Base-by-base conservation (phyloP, 2,113 vertebrate species). In the Poeciliopsis retropinna region DNA sequence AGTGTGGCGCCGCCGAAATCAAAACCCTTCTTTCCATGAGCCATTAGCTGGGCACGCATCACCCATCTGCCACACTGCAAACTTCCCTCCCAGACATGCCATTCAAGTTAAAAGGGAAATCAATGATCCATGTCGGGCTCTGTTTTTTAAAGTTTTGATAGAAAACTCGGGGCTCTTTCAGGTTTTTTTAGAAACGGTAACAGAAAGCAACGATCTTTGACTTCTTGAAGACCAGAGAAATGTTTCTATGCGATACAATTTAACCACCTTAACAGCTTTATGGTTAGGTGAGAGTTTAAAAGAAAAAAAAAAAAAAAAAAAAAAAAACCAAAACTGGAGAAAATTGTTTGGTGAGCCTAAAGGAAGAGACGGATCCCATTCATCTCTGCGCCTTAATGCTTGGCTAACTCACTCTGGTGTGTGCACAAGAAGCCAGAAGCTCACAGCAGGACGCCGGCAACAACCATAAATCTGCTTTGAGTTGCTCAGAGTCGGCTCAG, bases 261-360 rank as follows among this genome's bases (percentile, higher is more conserved):
- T 89, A 93, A 88, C 87, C 94, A 93, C 85, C 83, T 86, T 83
- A 84, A 91, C 51, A 79, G 85, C 87, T 84, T 88, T 75, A 89
- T 85, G 91, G 84, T 87, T 92, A 92, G 91, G 84, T 86, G 80
- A 90, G 85, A 81, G 80, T 64, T 79, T 70, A 82, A 54, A 72
- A 78, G 34, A 34, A 34, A 11, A 9, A 54, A 72, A 78, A 30
- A 30, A n/a, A n/a, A 82, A 54, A 72, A 78, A 9, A 34, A 34
- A 11, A 9, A 54, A 72, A 78, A 30, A 30, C 29, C 3, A 30
- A 81, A 79, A 57, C 7, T 25, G 72, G 85, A 81, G 72, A 67
- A 72, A 77, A 25, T 70, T 72, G 57, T 64, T 75, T 67, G 65
- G 79, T 61, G 34, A 73, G 60, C 31, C 69, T 27, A 60, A 63